Evolutionary conservation across 2,888 invertebrate genomes (phyloP).

Genomic region (Drosophila lacicola): DNA sequence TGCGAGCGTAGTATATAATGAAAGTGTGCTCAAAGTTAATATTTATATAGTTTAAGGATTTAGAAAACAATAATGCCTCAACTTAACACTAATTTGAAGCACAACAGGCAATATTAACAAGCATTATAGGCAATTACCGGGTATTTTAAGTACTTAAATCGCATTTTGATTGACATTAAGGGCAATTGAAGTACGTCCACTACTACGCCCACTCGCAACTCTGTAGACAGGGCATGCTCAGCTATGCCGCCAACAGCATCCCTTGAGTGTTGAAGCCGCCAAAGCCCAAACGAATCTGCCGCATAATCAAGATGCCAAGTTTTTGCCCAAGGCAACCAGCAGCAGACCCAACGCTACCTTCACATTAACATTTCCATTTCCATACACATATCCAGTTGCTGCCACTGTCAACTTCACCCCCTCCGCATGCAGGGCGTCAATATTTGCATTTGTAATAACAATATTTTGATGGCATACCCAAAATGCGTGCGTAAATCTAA

Average conservation of each 20-base stretch:
- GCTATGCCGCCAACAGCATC: slow-evolving; percentile 24
- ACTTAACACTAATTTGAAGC: not conserved
- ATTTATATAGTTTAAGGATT: not conserved
- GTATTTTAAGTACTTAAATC: not conserved
- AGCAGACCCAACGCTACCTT: slow-evolving; percentile 10
- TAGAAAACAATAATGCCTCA: not conserved
- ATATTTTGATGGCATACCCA: slow-evolving; percentile 75
- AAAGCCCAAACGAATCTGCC: slow-evolving; percentile 42
- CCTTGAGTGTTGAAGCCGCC: slow-evolving; percentile 18
- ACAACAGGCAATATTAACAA: not conserved
- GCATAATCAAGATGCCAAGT: slow-evolving; percentile 54
- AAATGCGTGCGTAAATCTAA: slow-evolving; percentile 76
- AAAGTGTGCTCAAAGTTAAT: not conserved
- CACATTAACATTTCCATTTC: slow-evolving; percentile 26
- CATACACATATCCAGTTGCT: slow-evolving; percentile 4
- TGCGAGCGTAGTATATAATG: slow-evolving; percentile 38
- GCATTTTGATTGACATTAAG: not conserved
- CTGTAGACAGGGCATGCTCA: slow-evolving; percentile 9
- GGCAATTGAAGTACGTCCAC: not conserved
- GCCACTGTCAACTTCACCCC: slow-evolving; percentile 12
- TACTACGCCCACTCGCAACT: slow-evolving; percentile 25
- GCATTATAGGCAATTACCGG: not conserved
- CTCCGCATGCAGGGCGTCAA: slow-evolving; percentile 60
- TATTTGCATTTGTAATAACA: slow-evolving; percentile 82
- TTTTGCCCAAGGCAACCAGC: slow-evolving; percentile 36